phyloP scores from a whole-genome alignment of 2,113 vertebrate genomes.

The Grallaria varia region DNA sequence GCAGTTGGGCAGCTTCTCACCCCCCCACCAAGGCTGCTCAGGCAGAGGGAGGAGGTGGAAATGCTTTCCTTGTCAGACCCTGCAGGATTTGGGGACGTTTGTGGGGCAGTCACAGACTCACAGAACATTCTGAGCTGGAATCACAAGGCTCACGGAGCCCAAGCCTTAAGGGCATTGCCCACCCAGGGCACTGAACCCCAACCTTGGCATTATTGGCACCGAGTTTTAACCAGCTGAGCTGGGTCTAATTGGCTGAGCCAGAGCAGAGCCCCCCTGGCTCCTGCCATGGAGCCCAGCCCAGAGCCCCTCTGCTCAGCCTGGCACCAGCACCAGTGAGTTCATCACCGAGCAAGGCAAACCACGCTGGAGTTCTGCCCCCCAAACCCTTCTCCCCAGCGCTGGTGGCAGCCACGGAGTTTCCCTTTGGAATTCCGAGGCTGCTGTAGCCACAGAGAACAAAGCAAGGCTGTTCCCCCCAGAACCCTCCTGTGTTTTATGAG shows the following conservation, averaged over 20 bases:
- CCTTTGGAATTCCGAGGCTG: too few species aligned
- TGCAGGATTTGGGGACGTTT: neutral
- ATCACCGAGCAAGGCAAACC: neutral
- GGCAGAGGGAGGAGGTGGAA: neutral
- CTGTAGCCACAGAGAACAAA: too few species aligned
- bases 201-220: neutral
- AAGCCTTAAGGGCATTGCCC: neutral
- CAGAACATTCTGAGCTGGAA: neutral
- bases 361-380: neutral
- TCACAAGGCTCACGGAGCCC: neutral
- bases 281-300: neutral
- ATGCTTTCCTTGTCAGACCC: neutral
- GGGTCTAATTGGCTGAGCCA: too few species aligned
- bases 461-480: too few species aligned
- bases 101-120: neutral
- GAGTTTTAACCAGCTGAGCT: neutral
- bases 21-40: accelerated
- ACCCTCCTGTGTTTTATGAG: too few species aligned
- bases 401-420: accelerated
- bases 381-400: neutral
- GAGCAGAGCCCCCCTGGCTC: neutral
- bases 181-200: neutral
- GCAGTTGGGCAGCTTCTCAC: neutral
- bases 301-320: neutral
- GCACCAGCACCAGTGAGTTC: neutral